Evolutionary conservation across 2,797 vertebrate genomes (phyloP), one percentile per base, ranked within the genome.

Genomic region (Premnoplex brunnescens): DNA sequence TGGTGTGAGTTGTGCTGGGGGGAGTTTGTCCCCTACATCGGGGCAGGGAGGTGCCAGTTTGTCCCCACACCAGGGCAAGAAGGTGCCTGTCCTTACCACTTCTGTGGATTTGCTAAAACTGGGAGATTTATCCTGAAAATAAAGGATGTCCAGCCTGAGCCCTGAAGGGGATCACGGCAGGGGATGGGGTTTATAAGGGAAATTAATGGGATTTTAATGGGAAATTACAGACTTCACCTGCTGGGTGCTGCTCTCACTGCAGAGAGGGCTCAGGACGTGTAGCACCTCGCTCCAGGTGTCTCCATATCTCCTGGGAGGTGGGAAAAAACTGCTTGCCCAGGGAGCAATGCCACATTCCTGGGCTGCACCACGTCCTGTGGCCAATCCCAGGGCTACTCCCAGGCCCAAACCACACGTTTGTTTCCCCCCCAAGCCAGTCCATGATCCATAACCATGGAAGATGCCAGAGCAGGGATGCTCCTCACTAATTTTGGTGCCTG

Each of bases 311-410:
- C 60, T 3, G 5, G 28, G 19, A 12, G 1, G 0, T 41, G 46
- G 73, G 67, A 13, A 0, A 55, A 1, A 2, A 34, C 34, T 3
- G 1, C 4, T 12, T 48, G 39, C 52, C 41, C 0, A 1, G n/a
- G 63, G 68, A 71, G 27, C 18, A 0, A 1, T 14, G 19, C 26
- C 64, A 5, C 4, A 4, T 54, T 55, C 54, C 48, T 48, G 62
- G 39, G 28, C 28, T 5, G 2, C 7, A 37, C n/a, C 10, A 2
- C 28, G 0, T 21, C 54, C 54, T 13, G 0, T 2, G 28, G n/a
- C 3, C 2, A 2, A 36, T 7, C 30, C 52, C 3, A 14, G 30
- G 26, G 54, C 39, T 32, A 0, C 44, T n/a, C 22, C 55, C 10
- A 5, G 24, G 17, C 49, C 73, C 0, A 0, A 49, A 12, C 14